A percentile compares a stretch with the other conserved stretches of the same genome.
These are phyloP conservation scores for Leptinotarsa juncta DNA, from an alignment of 2,888 invertebrate species.

Conservation along the genomic window DNA sequence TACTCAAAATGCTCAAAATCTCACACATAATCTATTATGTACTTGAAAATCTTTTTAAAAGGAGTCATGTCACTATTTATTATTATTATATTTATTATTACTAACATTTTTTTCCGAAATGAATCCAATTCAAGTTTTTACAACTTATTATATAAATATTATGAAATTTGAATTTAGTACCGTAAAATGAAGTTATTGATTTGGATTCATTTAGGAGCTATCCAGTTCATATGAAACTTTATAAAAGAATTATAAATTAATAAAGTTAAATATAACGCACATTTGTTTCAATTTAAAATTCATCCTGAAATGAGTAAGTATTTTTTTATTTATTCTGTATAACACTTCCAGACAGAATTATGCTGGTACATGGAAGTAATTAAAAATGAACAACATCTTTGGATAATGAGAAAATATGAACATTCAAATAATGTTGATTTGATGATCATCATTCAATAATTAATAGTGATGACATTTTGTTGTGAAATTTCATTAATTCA, in stretches of 20 bases:
- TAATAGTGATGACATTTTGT: no score
- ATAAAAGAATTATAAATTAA: conserved; percentile 68
- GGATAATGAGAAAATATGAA: no score
- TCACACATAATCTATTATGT: conserved; percentile 35
- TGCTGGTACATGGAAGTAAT: no score
- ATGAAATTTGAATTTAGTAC: conserved; percentile 49
- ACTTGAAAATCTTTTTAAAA: conserved; percentile 54
- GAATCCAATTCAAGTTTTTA: conserved; percentile 60
- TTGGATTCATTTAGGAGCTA: conserved; percentile 64
- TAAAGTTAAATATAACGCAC: conserved; percentile 67
- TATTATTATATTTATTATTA: conserved; percentile 45
- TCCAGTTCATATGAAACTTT: conserved; percentile 67
- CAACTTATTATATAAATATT: conserved; percentile 49
- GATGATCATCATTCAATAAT: no score
- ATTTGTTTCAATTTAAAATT: background rate
- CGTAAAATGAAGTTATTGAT: conserved; percentile 53
- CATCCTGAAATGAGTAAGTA: no score
- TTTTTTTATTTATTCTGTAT: no score
- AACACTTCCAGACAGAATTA: no score
- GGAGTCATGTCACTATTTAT: conserved; percentile 59
- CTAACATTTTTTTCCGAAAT: conserved; percentile 58
- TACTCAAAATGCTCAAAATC: conserved; percentile 59
- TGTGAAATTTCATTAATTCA: no score
- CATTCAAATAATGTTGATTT: no score
- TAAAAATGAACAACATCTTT: no score